Base-by-base conservation (phyloP, 2,797 vertebrate genomes). In the Dicrostonyx torquatus region DNA sequence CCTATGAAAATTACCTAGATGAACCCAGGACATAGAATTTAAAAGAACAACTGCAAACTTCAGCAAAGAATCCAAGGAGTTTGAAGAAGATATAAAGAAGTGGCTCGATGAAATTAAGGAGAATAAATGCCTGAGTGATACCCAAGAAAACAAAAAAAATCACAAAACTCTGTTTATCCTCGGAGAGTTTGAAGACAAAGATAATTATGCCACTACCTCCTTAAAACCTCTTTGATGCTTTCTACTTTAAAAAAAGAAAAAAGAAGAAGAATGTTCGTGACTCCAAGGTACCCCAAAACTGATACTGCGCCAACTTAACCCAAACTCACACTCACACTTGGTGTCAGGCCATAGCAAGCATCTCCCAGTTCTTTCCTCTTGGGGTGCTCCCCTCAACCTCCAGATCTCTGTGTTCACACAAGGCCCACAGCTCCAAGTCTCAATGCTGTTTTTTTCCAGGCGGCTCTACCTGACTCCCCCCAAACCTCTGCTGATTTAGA, bases 141-240 rank as follows among this genome's bases (percentile, higher is more conserved):
- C 4, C 24, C 37, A 40, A 37, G 55, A 60, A 80, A 80, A 60
- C 22, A 58, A n/a, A 40, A 40, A 80, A 15, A 15, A 17, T 80
- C n/a, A 80, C 24, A 80, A 80, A 29, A 40, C 58, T 62, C 73
- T 84, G 55, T 83, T 17, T 31, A 53, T 73, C n/a, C 70, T 82
- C 15, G 45, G 55, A 93, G 18, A 90, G 31, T 68, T 85, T 89
- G 87, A 68, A 89, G 22, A 86, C 15, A 62, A 86, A 91, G 34
- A 78, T 55, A 87, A 94, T 76, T 24, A 43, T 58, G 78, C 2
- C 18, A 37, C 34, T 8, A 73, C 60, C 22, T 62, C 37, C 40
- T 89, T 22, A 60, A 86, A 89, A 94, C 24, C 13, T 34, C n/a
- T 87, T 64, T 9, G 43, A 31, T 70, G 43, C 8, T 86, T 45